Base-by-base conservation (phyloP, 1,140 invertebrate genomes). In the Pseudomyrmex pallidus region DNA sequence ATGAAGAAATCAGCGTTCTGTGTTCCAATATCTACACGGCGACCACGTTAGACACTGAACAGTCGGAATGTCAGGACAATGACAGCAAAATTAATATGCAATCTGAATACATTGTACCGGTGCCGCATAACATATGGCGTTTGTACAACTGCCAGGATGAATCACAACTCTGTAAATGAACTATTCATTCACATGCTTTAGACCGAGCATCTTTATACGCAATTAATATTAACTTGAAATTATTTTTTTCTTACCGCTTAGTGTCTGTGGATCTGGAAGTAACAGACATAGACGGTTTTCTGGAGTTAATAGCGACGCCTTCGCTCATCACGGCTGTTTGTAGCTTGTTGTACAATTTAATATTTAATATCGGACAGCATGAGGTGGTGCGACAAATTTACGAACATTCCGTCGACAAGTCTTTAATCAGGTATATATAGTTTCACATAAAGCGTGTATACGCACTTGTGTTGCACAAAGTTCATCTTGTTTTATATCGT, bases 281-380 rank as follows among this genome's bases (percentile, higher is more conserved):
- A 10, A 89, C 82, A 0, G 90, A 91, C 7, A 54, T 87, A 52
- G 89, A 92, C 1, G 85, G 84, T 85, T 83, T 70, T 56, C 67
- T 89, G 12, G 83, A 91, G 61, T 90, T 91, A 70, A 85, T 93
- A 59, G 86, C 93, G n/a, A 94, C 95, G 46, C 95, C 95, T 4
- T 92, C 93, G 50, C 87, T 95, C 12, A 90, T 95, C 48, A 94
- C 93, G 76, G 85, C 93, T 54, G 68, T 92, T 35, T 93, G 94
- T 82, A 91, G 82, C 48, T 91, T 95, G 67, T 74, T 95, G 10
- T 92, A 92, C 85, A 95, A 94, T 87, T 85, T 95, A 17, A 88
- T 95, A 70, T 84, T 90, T n/a, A 35, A 0, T 35, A 77, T 95
- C 20, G 91, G 92, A 50, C 90, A 93, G 54, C 86, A 90, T 22